Percentiles rank a stretch among this genome's conserved stretches.
Conservation (phyloP, 53 echinoderm and acorn worm genomes). For the Henricia sp. region DNA sequence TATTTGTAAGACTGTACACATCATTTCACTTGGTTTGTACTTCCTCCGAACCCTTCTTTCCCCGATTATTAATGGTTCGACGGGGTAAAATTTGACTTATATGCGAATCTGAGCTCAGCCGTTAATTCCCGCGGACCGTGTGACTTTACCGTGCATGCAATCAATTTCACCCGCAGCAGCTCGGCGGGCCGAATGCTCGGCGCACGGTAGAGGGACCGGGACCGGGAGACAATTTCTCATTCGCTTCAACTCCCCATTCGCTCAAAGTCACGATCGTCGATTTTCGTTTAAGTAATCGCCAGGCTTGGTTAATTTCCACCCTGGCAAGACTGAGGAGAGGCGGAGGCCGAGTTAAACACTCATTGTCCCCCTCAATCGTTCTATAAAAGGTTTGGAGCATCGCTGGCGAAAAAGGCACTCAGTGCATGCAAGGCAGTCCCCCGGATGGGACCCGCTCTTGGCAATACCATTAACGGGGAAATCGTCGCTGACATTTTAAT, state of each 20-base stretch:
- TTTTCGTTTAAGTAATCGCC: slow-evolving; percentile 4
- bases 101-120: slow-evolving; percentile 7
- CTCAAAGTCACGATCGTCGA: slow-evolving; percentile 37
- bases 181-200: background rate
- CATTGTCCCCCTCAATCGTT: background rate
- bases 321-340: background rate
- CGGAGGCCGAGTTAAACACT: slow-evolving; percentile 25
- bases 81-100: slow-evolving; percentile 8
- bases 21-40: background rate
- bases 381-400: background rate
- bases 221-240: slow-evolving; percentile 1
- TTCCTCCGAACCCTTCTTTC: background rate
- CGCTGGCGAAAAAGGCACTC: background rate
- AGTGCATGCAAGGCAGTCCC: background rate
- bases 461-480: slow-evolving; percentile 49
- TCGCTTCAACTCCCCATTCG: slow-evolving; percentile 22
- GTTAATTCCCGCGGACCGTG: background rate
- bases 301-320: slow-evolving; percentile 37
- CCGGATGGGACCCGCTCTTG: background rate
- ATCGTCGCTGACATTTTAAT: slow-evolving; percentile 51
- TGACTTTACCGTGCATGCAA: background rate
- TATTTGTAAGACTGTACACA: background rate
- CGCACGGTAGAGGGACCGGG: background rate
- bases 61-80: slow-evolving; percentile 35
- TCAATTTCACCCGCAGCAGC: background rate